Conservation (phyloP, 2,888 invertebrate species). For the Tenthredo mesomela region DNA sequence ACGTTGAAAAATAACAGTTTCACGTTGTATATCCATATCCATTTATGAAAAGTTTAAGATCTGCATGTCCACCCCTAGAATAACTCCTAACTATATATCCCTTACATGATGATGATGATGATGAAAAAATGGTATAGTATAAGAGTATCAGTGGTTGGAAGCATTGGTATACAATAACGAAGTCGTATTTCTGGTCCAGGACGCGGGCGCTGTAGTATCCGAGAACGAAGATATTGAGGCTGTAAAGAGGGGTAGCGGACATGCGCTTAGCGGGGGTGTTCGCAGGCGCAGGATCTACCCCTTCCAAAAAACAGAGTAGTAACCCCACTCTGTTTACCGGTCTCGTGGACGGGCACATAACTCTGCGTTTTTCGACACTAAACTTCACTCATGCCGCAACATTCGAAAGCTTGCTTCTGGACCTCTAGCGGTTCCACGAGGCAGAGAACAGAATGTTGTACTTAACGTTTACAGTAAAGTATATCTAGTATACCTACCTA, state of each 20-base stretch:
- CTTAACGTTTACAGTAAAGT: constrained; percentile 25
- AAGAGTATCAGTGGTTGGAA: background rate
- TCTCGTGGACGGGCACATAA: constrained; percentile 64
- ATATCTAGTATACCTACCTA: background rate
- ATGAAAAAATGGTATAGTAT: background rate
- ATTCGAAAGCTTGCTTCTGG: constrained; percentile 63
- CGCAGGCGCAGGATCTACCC: constrained; percentile 73
- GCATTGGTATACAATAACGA: constrained; percentile 3
- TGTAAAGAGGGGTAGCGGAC: constrained; percentile 66
- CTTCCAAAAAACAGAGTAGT: constrained; percentile 57
- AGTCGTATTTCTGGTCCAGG: constrained; percentile 11
- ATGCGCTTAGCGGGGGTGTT: constrained; percentile 73
- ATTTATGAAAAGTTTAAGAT: background rate
- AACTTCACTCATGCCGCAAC: constrained; percentile 63
- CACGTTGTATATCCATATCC: background rate
- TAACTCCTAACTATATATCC: background rate
- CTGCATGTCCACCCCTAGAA: background rate
- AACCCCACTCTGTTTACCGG: constrained; percentile 52
- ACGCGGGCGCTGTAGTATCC: constrained; percentile 14
- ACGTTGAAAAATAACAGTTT: background rate
- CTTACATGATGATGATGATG: too few relatives aligned
- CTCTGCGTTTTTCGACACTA: constrained; percentile 70
- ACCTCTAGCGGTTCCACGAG: constrained; percentile 55
- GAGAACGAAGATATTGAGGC: background rate
- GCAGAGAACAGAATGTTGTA: constrained; percentile 32